Percentiles rank a stretch among this genome's conserved stretches.
These are phyloP conservation scores for Clistopyga incitator DNA, from an alignment of 2,888 invertebrate genomes.

Conservation along the genomic window DNA sequence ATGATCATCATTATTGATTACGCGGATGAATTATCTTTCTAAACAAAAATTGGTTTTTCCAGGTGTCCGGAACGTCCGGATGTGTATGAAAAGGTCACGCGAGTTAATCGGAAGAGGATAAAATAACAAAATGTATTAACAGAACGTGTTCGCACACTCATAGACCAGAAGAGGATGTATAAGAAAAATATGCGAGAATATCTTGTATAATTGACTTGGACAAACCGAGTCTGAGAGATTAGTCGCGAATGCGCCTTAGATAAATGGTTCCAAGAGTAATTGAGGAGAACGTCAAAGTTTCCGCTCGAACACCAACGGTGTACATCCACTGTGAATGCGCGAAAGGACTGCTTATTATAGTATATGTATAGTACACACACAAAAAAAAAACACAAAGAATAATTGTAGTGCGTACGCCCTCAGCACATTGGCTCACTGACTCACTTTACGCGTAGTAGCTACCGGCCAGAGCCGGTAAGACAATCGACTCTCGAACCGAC, in stretches of 20 bases:
- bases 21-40: conserved; percentile 21
- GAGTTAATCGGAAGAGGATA: conserved; percentile 39
- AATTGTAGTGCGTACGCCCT: conserved; percentile 22
- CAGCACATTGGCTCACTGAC: conserved; percentile 53
- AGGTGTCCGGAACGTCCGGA: conserved; percentile 38
- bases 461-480: not conserved
- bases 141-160: not conserved
- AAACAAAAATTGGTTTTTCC: conserved; percentile 41
- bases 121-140: conserved; percentile 14
- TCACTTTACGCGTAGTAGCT: conserved; percentile 33
- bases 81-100: conserved; percentile 52
- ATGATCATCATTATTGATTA: not conserved
- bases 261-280: conserved; percentile 15
- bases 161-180: not conserved
- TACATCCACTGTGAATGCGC: not conserved
- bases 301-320: not conserved
- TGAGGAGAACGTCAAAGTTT: conserved; percentile 29
- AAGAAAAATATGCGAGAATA: not conserved
- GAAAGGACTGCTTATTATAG: not conserved
- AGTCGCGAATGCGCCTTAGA: not conserved
- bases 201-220: conserved; percentile 5
- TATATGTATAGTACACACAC: not conserved
- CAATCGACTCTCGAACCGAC: conserved; percentile 31
- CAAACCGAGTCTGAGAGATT: not conserved
- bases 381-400: conserved; percentile 21